These are phyloP conservation scores for Napeogenes sylphis DNA, from an alignment of 2,888 invertebrate species.

Conservation along the genomic window DNA sequence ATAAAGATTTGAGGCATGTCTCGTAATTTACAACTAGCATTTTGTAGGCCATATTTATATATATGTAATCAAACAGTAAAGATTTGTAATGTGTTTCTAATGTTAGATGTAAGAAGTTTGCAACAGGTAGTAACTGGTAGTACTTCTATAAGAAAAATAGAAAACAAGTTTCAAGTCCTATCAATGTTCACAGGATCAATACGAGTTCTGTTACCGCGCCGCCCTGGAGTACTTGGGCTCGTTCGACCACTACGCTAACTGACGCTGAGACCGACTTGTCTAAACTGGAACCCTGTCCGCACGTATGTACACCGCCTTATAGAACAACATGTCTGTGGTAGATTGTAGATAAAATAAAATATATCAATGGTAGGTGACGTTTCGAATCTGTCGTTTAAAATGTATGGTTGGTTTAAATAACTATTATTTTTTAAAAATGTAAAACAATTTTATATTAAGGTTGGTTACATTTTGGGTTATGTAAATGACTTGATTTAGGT, in stretches of 20 bases:
- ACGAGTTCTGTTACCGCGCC: conserved; percentile 99
- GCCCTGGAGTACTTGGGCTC: conserved; percentile 98
- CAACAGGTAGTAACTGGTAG: no score
- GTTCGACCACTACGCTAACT: conserved; percentile 97
- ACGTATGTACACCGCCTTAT: conserved; percentile 20
- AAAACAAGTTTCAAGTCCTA: background rate
- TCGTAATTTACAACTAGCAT: no score
- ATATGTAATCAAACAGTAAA: no score
- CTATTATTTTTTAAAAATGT: no score
- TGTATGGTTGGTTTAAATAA: background rate
- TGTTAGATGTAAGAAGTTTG: no score
- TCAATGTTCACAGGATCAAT: conserved; percentile 88
- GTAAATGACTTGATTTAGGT: no score
- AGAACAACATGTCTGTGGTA: conserved; percentile 4
- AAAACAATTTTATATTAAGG: no score
- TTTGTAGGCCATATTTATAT: no score
- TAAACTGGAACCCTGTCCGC: conserved; percentile 40
- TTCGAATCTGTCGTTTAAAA: conserved; percentile 8
- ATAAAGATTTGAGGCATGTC: no score
- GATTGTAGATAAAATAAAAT: background rate
- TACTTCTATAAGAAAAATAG: background rate
- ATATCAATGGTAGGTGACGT: conserved; percentile 9
- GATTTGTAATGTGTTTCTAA: no score
- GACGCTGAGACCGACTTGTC: conserved; percentile 77
- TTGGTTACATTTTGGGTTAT: no score